Evolutionary conservation across 2,888 invertebrate genomes (phyloP).

Genomic region (Nephrocerus scutellatus): DNA sequence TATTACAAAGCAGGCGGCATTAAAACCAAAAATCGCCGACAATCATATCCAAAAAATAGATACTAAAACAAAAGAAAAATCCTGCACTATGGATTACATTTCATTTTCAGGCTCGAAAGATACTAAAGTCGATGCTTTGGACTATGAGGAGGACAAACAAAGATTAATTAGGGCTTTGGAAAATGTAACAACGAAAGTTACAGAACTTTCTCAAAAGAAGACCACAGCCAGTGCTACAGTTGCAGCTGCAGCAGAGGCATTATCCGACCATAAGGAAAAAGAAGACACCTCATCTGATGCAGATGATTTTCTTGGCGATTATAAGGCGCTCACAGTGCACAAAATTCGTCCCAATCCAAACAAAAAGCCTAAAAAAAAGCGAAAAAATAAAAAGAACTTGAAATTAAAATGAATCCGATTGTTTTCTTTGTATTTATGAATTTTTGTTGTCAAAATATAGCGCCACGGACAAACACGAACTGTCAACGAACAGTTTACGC

Average conservation of each 20-base stretch:
- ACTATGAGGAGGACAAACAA: conserved; percentile 18
- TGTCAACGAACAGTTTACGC: too few relatives aligned
- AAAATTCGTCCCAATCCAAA: conserved; percentile 33
- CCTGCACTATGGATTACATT: conserved; percentile 31
- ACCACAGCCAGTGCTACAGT: not conserved
- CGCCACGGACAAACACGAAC: too few relatives aligned
- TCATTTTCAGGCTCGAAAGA: too few relatives aligned
- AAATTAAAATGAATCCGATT: too few relatives aligned
- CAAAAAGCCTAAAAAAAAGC: conserved; percentile 26
- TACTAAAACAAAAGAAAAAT: not conserved
- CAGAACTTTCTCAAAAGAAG: too few relatives aligned
- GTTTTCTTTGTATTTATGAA: too few relatives aligned
- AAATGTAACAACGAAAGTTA: conserved; percentile 24
- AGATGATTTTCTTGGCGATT: conserved; percentile 31
- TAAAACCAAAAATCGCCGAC: not conserved
- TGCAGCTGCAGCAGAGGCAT: conserved; percentile 3
- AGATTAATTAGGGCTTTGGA: conserved; percentile 20
- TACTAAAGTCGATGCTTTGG: conserved; percentile 10
- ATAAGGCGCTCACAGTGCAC: conserved; percentile 30
- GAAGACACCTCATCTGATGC: conserved; percentile 19
- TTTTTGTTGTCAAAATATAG: too few relatives aligned
- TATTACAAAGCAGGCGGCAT: conserved; percentile 1
- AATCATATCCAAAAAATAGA: not conserved
- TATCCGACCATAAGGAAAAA: conserved; percentile 13
- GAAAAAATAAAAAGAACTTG: too few relatives aligned